Percentiles rank a stretch among this genome's conserved stretches.
Evolutionary conservation across 2,888 invertebrate species (phyloP).

Genomic region (Strigamia transsilvanica): DNA sequence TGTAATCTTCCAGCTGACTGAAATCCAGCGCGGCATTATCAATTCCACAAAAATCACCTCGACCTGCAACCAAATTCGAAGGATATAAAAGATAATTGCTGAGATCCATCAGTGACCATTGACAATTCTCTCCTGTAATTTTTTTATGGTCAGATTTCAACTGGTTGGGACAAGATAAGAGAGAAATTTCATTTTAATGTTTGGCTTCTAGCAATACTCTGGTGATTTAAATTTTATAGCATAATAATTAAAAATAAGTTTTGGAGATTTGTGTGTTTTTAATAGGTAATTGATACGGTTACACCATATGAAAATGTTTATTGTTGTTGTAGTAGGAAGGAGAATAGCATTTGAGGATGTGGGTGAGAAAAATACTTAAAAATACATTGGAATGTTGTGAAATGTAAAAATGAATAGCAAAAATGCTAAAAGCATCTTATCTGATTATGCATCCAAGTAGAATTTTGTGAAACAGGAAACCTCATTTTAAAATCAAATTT

Average conservation of each 20-base stretch:
- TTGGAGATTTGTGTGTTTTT: no score
- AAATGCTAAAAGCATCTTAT: neutral
- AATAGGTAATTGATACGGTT: neutral
- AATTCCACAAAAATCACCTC: conserved; percentile 83
- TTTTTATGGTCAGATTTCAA: conserved; percentile 21
- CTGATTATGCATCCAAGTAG: neutral
- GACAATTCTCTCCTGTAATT: neutral
- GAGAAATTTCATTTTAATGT: neutral
- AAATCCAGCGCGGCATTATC: conserved; percentile 84
- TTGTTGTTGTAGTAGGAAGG: neutral
- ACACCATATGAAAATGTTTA: neutral
- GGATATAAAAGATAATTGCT: conserved; percentile 13
- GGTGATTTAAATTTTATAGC: conserved; percentile 2
- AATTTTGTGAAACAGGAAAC: neutral
- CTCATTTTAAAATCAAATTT: neutral
- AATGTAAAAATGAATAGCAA: neutral
- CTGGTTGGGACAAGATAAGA: conserved; percentile 7
- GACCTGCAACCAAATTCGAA: conserved; percentile 69
- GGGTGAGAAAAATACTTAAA: neutral
- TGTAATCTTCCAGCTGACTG: conserved; percentile 84
- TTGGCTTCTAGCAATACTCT: neutral
- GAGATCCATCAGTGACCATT: neutral
- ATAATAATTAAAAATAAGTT: neutral
- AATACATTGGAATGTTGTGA: neutral
- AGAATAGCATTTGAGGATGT: neutral